Percentiles rank a stretch among this genome's conserved stretches.
Evolutionary conservation across 2,888 invertebrate species (phyloP).

Genomic region (Rhodophaea formosa): DNA sequence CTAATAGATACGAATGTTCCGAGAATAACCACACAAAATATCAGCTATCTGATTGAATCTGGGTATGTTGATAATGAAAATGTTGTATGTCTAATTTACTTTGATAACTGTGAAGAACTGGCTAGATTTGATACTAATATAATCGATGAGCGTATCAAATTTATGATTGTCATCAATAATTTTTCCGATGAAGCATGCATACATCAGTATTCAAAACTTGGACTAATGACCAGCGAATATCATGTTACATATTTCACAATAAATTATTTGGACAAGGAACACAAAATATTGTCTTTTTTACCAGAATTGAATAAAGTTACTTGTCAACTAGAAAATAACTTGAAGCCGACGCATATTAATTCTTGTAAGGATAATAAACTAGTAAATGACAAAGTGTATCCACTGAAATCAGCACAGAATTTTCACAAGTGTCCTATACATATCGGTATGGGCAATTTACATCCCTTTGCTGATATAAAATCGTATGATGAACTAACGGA

Average conservation of each 20-base stretch:
- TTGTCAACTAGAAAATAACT: conserved; percentile 36
- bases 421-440: conserved; percentile 54
- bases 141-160: conserved; percentile 34
- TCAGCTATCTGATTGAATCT: neutral
- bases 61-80: neutral
- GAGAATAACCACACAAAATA: neutral
- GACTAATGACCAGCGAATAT: conserved; percentile 31
- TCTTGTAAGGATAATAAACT: conserved; percentile 41
- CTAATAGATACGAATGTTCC: neutral
- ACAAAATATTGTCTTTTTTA: conserved; percentile 39
- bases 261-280: conserved; percentile 19
- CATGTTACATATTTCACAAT: conserved; percentile 45
- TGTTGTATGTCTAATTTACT: conserved; percentile 27
- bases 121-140: conserved; percentile 27
- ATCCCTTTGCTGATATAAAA: conserved; percentile 47
- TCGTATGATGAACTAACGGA: conserved; percentile 37
- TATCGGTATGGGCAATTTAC: conserved; percentile 49
- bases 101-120: conserved; percentile 33
- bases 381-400: conserved; percentile 36
- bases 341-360: conserved; percentile 36
- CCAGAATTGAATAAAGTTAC: conserved; percentile 42
- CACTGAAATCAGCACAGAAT: conserved; percentile 42
- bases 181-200: conserved; percentile 24
- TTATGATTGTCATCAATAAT: conserved; percentile 40
- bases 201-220: conserved; percentile 31